Base-by-base conservation (phyloP, 1,140 invertebrate species). In the Lepidurus apus region DNA sequence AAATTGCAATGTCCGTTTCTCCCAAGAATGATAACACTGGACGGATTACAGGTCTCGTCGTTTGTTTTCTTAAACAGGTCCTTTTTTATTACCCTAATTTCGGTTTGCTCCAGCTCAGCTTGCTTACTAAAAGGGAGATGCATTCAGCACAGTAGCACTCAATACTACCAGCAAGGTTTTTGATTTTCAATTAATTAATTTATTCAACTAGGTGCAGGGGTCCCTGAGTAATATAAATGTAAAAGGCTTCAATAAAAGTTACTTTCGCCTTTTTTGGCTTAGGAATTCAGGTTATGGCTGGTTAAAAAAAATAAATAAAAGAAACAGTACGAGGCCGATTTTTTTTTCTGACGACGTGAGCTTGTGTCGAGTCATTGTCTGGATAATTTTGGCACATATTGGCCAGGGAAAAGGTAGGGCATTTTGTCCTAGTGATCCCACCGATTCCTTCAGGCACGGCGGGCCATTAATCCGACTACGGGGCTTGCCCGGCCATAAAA, bases 11-110 rank as follows among this genome's bases (percentile, higher is more conserved):
- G 53, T 21, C 21, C n/a, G 17, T 17, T 13, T 21, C 53, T 65
- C 53, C 17, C 53, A 65, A 17, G 17, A 65, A 65, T 21, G 53
- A 65, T 65, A 65, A 65, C 53, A 65, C 53, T 65, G 21, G n/a
- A 65, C 53, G 21, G 53, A 65, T 65, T 65, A 65, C 13, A 65
- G 21, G 53, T 65, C 53, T 65, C 53, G 53, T 65, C 53, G 17
- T 65, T 65, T 65, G 53, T 65, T 65, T 65, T 13, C 53, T 65
- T 65, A 21, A 65, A 65, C 53, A 65, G 53, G n/a, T 65, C 53
- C 21, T 6, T 21, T 9, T 65, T 65, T 21, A 65, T 65, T 21
- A 7, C 17, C 53, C 6, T 65, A 65, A 13, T 65, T 65, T 13
- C 21, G 53, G 17, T 9, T 11, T 65, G 6, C 21, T 65, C 21